Conservation (phyloP, 2,113 vertebrate species). For the Eubucco bourcierii region DNA sequence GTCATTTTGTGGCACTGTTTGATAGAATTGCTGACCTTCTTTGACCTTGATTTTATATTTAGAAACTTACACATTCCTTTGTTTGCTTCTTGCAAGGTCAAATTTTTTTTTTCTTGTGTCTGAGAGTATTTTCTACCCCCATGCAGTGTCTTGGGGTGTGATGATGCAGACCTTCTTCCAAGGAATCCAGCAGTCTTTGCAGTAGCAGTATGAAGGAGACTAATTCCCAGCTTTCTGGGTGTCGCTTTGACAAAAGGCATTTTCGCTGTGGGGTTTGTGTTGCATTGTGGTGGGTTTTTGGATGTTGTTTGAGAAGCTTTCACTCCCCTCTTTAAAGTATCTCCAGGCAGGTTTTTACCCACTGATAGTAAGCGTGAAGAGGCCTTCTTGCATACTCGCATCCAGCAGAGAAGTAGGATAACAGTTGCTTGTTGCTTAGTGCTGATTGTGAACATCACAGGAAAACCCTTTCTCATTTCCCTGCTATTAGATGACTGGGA, state of each 20-base stretch:
- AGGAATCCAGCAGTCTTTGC: neutral
- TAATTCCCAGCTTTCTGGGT: neutral
- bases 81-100: neutral
- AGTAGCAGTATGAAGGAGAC: neutral
- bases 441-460: neutral
- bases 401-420: neutral
- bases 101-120: neutral
- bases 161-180: neutral
- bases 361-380: neutral
- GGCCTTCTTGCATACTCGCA: neutral
- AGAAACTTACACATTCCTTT: slow-evolving; percentile 31
- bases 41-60: slow-evolving; percentile 59
- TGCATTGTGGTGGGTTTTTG: neutral
- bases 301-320: too few relatives aligned
- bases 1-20: slow-evolving; percentile 25
- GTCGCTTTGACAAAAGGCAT: neutral
- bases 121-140: neutral
- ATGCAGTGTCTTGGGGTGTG: neutral
- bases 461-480: neutral
- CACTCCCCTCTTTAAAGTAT: neutral
- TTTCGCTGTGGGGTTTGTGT: neutral
- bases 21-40: slow-evolving; percentile 9
- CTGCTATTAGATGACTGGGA: neutral
- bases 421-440: neutral
- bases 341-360: neutral